Percentiles rank a stretch among this genome's conserved stretches.
These are phyloP conservation scores for Bombylius major DNA, from an alignment of 2,888 invertebrate species.

Conservation along the genomic window DNA sequence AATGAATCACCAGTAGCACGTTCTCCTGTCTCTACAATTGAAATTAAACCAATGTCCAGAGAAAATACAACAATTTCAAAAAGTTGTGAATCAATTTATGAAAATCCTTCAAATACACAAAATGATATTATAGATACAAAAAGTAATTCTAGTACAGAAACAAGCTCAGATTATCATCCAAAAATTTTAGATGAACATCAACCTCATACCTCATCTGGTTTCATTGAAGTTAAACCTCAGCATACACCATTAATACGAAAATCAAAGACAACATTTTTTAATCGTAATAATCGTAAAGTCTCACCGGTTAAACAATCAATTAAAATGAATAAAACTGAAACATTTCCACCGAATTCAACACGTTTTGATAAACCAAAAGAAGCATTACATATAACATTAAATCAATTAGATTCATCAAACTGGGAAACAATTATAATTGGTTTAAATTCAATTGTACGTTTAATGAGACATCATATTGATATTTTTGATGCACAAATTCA, in stretches of 20 bases:
- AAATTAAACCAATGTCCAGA: conserved; percentile 2
- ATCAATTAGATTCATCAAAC: conserved; percentile 56
- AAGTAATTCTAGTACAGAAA: conserved; percentile 23
- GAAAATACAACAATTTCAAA: conserved; percentile 16
- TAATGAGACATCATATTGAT: conserved; percentile 55
- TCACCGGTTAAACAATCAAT: conserved; percentile 31
- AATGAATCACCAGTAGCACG: neutral
- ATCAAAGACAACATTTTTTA: conserved; percentile 29
- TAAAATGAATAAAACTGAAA: conserved; percentile 25
- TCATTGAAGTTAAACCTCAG: conserved; percentile 12
- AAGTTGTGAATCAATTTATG: conserved; percentile 28
- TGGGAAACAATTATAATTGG: conserved; percentile 73
- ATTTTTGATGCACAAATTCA: conserved; percentile 52
- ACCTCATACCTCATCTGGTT: conserved; percentile 15
- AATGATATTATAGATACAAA: conserved; percentile 18
- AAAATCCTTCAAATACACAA: conserved; percentile 18
- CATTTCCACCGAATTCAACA: conserved; percentile 32
- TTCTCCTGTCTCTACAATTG: conserved; percentile 3
- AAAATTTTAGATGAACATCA: conserved; percentile 12
- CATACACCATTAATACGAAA: conserved; percentile 29
- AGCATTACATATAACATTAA: conserved; percentile 47
- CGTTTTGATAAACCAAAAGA: conserved; percentile 53
- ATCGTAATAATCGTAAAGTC: conserved; percentile 27
- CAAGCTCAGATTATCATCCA: conserved; percentile 21
- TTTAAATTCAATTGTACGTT: conserved; percentile 51